Evolutionary conservation across 2,797 vertebrate genomes (phyloP).

Genomic region (Cyprinodon diabolis): DNA sequence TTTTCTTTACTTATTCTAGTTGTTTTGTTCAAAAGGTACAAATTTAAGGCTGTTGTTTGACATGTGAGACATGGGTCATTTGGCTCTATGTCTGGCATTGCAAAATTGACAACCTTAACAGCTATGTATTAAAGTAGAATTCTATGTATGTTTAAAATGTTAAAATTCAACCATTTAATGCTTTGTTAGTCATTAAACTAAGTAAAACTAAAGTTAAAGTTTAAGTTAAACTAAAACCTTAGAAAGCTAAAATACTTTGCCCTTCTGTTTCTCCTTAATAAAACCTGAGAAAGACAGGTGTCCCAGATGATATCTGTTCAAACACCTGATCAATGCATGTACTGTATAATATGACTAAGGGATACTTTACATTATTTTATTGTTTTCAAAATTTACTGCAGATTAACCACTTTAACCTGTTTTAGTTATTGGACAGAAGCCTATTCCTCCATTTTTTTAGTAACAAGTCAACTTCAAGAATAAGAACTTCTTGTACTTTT

Average conservation of each 20-base stretch:
- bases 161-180: neutral
- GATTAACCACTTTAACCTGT: neutral
- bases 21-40: neutral
- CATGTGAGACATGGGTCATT: too few relatives aligned
- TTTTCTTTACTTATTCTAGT: neutral
- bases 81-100: too few relatives aligned
- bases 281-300: neutral
- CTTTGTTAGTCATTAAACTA: neutral
- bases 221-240: neutral
- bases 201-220: neutral
- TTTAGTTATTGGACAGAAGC: neutral
- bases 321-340: neutral
- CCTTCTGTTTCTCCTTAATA: too few relatives aligned
- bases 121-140: neutral
- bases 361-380: neutral
- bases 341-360: neutral
- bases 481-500: neutral
- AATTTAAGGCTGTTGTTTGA: neutral
- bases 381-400: neutral
- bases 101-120: neutral
- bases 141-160: neutral
- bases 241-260: neutral
- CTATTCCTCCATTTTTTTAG: neutral
- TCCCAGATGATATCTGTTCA: neutral
- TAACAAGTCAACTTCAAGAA: neutral